Evolutionary conservation across 92 coral and sea anemone genomes (phyloP).

Genomic region (Parazoanthus darwini): DNA sequence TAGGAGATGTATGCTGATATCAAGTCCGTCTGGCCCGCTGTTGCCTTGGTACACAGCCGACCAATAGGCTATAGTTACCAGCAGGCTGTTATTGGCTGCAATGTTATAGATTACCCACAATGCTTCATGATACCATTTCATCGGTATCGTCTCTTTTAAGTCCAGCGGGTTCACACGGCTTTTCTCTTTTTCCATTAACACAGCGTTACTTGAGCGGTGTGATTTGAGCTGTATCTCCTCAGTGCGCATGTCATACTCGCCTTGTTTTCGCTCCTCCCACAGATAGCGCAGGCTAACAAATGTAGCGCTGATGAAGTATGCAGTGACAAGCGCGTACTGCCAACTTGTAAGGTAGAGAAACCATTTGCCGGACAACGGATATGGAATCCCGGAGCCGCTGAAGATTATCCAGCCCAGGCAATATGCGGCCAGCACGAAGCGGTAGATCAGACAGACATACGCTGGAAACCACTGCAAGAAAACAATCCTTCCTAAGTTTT

Average conservation of each 20-base stretch:
- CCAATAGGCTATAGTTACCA: slow-evolving; percentile 52
- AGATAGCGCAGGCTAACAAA: slow-evolving; percentile 62
- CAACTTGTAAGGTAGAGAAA: slow-evolving; percentile 79
- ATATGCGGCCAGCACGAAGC: slow-evolving; percentile 43
- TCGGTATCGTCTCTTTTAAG: slow-evolving; percentile 64
- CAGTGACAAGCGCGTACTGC: slow-evolving; percentile 65
- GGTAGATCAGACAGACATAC: slow-evolving; percentile 14
- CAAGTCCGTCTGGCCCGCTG: slow-evolving; percentile 58
- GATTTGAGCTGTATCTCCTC: slow-evolving; percentile 56
- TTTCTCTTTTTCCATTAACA: slow-evolving; percentile 43
- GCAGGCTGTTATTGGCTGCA: slow-evolving; percentile 70
- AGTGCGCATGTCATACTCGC: slow-evolving; percentile 82
- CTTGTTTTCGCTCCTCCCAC: slow-evolving; percentile 77
- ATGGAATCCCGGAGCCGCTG: slow-evolving; percentile 10
- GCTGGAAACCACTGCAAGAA: slow-evolving; percentile 37
- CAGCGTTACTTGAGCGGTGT: slow-evolving; percentile 22
- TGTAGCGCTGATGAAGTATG: slow-evolving; percentile 64
- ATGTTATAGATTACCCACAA: slow-evolving; percentile 79
- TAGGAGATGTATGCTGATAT: slow-evolving; percentile 61
- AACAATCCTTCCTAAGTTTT: not conserved
- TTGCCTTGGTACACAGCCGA: slow-evolving; percentile 36
- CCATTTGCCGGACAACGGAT: slow-evolving; percentile 60
- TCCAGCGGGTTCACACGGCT: slow-evolving; percentile 68
- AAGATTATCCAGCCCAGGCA: slow-evolving; percentile 40
- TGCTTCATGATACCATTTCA: slow-evolving; percentile 68